Evolutionary conservation across 2,888 invertebrate genomes (phyloP).

Genomic region (Pelosia muscerda): DNA sequence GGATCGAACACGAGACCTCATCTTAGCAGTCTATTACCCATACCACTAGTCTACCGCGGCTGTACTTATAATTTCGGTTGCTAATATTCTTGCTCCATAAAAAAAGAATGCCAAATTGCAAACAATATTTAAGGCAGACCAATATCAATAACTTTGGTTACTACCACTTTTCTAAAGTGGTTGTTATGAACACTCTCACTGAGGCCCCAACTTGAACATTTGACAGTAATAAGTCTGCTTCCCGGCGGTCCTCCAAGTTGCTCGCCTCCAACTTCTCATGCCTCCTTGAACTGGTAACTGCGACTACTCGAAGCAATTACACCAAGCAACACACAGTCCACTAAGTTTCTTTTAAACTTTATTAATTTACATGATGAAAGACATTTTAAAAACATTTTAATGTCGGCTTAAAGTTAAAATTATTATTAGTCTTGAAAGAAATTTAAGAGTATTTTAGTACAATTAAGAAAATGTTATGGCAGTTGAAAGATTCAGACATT

Average conservation of each 20-base stretch:
- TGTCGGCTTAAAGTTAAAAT: conserved; percentile 27
- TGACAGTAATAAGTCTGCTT: conserved; percentile 63
- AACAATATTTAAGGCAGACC: neutral
- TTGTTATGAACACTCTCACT: conserved; percentile 22
- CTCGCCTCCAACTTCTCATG: conserved; percentile 65
- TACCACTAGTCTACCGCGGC: too few species aligned
- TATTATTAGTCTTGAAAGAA: conserved; percentile 6
- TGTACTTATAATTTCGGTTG: too few species aligned
- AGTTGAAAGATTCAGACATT: neutral
- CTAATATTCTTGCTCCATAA: too few species aligned
- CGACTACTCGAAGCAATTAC: conserved; percentile 77
- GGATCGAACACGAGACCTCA: too few species aligned
- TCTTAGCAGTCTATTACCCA: too few species aligned
- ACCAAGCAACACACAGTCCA: conserved; percentile 63
- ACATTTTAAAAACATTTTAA: conserved; percentile 47
- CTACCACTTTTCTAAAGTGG: neutral
- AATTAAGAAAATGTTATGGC: too few species aligned
- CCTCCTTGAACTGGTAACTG: conserved; percentile 77
- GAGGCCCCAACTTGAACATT: conserved; percentile 32
- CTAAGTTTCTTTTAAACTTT: conserved; percentile 60
- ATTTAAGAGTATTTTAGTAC: neutral
- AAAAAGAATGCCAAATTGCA: too few species aligned
- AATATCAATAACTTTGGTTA: neutral
- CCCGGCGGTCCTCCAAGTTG: conserved; percentile 56
- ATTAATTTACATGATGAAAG: conserved; percentile 54